phyloP scores from a whole-genome alignment of 2,888 invertebrate species.

The Calliopum simillimum region DNA sequence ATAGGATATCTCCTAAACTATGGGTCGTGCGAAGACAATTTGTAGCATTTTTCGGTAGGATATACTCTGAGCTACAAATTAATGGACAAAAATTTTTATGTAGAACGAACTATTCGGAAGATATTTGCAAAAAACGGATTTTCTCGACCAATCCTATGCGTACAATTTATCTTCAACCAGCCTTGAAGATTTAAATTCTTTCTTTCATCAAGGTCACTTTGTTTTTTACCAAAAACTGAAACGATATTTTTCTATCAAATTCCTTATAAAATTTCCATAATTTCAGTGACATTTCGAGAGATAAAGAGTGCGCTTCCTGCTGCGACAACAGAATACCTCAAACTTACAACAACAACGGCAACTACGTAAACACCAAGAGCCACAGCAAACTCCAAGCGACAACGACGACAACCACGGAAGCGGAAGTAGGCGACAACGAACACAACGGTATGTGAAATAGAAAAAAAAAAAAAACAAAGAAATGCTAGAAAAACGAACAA shows the following conservation, averaged over 20 bases:
- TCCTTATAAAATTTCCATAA: background rate
- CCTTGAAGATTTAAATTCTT: no score
- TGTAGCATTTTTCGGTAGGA: no score
- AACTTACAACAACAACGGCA: background rate
- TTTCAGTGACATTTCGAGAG: conserved; percentile 12
- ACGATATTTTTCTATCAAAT: no score
- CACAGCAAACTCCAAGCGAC: conserved; percentile 33
- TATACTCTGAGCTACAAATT: no score
- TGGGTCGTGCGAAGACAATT: no score
- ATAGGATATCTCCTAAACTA: no score
- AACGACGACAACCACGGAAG: conserved; percentile 5
- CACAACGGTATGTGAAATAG: conserved; percentile 12
- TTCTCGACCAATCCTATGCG: no score
- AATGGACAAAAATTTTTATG: no score
- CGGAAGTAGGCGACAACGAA: conserved; percentile 24
- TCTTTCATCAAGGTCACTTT: background rate
- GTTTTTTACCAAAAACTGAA: background rate
- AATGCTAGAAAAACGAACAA: background rate
- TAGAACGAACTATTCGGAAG: no score
- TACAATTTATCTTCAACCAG: no score
- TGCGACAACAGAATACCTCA: background rate
- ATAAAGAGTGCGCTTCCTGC: conserved; percentile 1
- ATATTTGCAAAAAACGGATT: no score
- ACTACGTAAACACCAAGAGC: conserved; percentile 19
- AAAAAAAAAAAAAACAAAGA: background rate